Base-by-base conservation (phyloP, 2,888 invertebrate species). In the Microplitis manilae region DNA sequence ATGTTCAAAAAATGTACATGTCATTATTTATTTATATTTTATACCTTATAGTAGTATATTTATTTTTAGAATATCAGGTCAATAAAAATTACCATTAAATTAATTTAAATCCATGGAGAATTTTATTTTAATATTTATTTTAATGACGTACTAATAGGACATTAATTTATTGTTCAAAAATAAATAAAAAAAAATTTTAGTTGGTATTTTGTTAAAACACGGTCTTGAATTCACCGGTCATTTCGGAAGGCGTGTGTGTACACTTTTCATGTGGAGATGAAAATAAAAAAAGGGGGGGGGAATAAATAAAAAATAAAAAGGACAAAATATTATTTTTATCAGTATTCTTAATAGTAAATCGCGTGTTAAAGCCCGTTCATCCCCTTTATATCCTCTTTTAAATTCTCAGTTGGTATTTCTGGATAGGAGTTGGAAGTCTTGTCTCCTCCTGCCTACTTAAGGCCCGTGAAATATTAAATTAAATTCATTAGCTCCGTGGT, bases 391-490 rank as follows among this genome's bases (percentile, higher is more conserved):
- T 62, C 71, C 41, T 62, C 40, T 72, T 20, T 62, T 61, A 61
- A 61, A 62, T 50, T 50, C 50, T 50, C 50, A 50, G 50, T 50
- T 50, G 50, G 50, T 50, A 50, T 50, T 50, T 13, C 50, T 50
- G 13, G 50, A 13, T 50, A 13, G 50, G 50, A 50, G 50, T 50
- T 30, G 30, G 30, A 50, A 50, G 50, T 65, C 30, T 65, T 67
- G 65, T 65, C 73, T 73, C 68, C 74, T 78, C 69, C 68, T 83
- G 83, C 84, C 87, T 86, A 88, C 87, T 87, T 87, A 87, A 86
- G 83, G 85, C 83, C 84, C 85, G 87, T 88, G 87, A 88, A 88
- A 88, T 88, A 88, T 88, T 88, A 88, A 88, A 88, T 88, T 87
- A 88, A 88, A 88, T 87, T 88, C 88, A 88, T 88, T 88, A 88